Evolutionary conservation across 1,140 invertebrate species (phyloP).

Genomic region (Paralvinella palmiformis): DNA sequence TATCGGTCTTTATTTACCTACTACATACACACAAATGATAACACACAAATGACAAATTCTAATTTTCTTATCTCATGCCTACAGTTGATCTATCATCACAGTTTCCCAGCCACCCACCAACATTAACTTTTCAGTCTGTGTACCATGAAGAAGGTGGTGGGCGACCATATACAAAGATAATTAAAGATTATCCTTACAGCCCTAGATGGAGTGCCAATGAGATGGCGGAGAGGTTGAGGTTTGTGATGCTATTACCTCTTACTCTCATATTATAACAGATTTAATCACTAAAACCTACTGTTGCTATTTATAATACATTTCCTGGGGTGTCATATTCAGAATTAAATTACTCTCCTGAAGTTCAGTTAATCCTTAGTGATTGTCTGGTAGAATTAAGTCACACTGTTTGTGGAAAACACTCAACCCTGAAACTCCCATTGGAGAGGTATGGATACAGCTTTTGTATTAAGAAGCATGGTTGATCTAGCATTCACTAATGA

Average conservation of each 20-base stretch:
- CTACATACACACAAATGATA: neutral
- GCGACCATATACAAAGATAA: conserved; percentile 38
- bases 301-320: too few species aligned
- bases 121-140: conserved; percentile 46
- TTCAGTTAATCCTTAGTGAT: too few species aligned
- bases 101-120: conserved; percentile 45
- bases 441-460: too few species aligned
- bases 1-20: neutral
- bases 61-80: conserved; percentile 10
- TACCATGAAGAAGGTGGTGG: conserved; percentile 43
- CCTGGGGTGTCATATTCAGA: too few species aligned
- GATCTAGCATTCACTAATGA: too few species aligned
- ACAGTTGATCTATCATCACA: conserved; percentile 42
- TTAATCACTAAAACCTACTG: too few species aligned
- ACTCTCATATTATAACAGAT: too few species aligned
- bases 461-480: too few species aligned
- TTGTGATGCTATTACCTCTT: conserved; percentile 6
- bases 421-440: neutral
- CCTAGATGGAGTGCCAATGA: conserved; percentile 46
- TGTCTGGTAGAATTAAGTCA: too few species aligned
- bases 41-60: neutral
- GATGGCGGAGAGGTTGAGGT: conserved; percentile 48
- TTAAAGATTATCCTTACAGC: conserved; percentile 47
- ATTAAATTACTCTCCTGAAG: too few species aligned
- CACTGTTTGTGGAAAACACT: neutral